phyloP scores from a whole-genome alignment of 2,888 invertebrate species.

The Adela reaumurella region DNA sequence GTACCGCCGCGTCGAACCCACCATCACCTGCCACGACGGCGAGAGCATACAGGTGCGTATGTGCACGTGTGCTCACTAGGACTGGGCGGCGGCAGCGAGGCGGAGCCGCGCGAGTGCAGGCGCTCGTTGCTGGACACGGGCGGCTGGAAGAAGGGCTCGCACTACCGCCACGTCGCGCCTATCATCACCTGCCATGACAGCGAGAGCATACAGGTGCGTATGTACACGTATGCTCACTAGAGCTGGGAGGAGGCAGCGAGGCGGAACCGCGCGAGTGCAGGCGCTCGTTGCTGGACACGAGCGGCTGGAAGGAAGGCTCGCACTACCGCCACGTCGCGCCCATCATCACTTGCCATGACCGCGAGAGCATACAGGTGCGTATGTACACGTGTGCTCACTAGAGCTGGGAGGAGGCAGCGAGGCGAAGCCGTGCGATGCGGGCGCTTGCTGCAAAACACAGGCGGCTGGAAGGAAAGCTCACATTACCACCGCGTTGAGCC shows the following conservation, averaged over 20 bases:
- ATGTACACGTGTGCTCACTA: not conserved
- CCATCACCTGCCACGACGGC: conserved; percentile 84
- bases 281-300: conserved; percentile 60
- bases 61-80: conserved; percentile 1
- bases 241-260: conserved; percentile 18
- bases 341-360: conserved; percentile 82
- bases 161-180: conserved; percentile 75
- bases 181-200: conserved; percentile 86
- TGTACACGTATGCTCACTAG: not conserved
- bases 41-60: conserved; percentile 83
- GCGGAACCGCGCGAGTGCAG: conserved; percentile 28
- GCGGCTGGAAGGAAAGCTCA: conserved; percentile 68
- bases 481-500: conserved; percentile 78
- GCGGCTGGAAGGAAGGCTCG: conserved; percentile 68
- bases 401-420: conserved; percentile 17
- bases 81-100: conserved; percentile 19
- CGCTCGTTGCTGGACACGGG: conserved; percentile 60
- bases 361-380: conserved; percentile 86
- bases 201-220: conserved; percentile 83
- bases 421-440: conserved; percentile 27
- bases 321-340: conserved; percentile 78
- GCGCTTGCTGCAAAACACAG: conserved; percentile 60
- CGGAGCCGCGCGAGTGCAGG: conserved; percentile 27
- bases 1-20: conserved; percentile 73
- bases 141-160: conserved; percentile 71